A percentile compares a stretch with the other conserved stretches of the same genome.
phyloP scores from a whole-genome alignment of 2,113 vertebrate species.

The Tachysurus fulvidraco region DNA sequence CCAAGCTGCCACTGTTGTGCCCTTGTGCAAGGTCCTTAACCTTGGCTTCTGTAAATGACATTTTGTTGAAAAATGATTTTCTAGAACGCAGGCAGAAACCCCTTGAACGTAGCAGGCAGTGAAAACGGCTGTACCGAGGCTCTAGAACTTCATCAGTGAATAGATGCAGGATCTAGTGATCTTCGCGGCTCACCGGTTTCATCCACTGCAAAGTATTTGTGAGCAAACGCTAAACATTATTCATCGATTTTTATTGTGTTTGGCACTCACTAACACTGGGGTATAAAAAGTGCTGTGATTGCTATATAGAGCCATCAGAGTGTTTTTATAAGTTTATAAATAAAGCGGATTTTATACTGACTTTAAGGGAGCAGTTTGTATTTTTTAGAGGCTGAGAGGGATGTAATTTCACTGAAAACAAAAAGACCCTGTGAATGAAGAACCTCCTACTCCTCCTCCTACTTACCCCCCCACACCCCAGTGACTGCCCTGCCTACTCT shows the following conservation, averaged over 20 bases:
- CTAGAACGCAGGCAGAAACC: neutral
- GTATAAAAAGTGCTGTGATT: neutral
- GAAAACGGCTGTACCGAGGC: neutral
- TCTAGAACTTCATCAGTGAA: neutral
- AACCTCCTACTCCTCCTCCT: neutral
- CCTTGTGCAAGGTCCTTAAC: too few relatives aligned
- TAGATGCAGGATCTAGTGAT: neutral
- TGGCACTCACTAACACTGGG: neutral
- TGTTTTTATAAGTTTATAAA: neutral
- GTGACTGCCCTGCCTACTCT: neutral
- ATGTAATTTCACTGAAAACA: conserved; percentile 1
- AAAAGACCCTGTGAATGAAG: neutral
- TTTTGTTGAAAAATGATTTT: too few relatives aligned
- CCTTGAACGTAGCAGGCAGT: neutral
- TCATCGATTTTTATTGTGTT: neutral
- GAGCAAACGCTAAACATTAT: neutral
- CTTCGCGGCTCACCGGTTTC: neutral
- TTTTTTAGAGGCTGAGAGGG: neutral
- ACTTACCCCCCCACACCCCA: neutral
- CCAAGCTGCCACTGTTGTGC: too few relatives aligned
- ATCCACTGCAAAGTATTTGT: neutral
- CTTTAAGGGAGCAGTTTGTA: neutral
- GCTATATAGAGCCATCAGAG: neutral
- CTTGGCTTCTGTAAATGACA: too few relatives aligned
- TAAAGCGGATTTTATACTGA: neutral